Percentiles rank a stretch among this genome's conserved stretches.
Conservation (phyloP, 2,113 vertebrate genomes). For the Corythaixoides concolor region DNA sequence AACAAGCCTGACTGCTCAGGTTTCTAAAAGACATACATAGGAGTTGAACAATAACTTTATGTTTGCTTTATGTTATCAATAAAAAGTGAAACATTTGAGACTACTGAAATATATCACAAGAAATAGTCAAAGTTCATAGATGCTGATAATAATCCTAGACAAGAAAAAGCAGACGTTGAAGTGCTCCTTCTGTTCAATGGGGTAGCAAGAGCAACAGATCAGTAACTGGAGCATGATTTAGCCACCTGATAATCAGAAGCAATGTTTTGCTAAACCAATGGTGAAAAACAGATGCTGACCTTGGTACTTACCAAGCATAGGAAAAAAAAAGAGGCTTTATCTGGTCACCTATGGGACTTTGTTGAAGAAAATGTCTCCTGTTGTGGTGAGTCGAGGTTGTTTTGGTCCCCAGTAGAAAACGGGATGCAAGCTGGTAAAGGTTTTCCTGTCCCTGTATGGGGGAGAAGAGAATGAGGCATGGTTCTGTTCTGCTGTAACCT, state of each 20-base stretch:
- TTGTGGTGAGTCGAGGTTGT: background rate
- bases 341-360: background rate
- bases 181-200: background rate
- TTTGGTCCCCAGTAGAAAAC: background rate
- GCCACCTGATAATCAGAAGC: background rate
- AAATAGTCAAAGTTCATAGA: background rate
- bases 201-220: background rate
- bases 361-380: background rate
- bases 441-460: background rate
- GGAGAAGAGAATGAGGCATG: background rate
- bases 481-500: background rate
- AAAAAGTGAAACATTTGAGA: background rate
- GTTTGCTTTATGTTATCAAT: background rate
- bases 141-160: background rate
- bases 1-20: background rate
- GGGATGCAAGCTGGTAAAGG: background rate
- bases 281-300: background rate
- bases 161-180: background rate
- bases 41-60: background rate
- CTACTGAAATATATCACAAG: background rate
- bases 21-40: background rate
- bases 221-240: background rate
- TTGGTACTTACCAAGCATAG: background rate
- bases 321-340: background rate
- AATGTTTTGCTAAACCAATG: background rate